Conservation (phyloP, 1,140 invertebrate genomes). For the Bombus pyrosoma region DNA sequence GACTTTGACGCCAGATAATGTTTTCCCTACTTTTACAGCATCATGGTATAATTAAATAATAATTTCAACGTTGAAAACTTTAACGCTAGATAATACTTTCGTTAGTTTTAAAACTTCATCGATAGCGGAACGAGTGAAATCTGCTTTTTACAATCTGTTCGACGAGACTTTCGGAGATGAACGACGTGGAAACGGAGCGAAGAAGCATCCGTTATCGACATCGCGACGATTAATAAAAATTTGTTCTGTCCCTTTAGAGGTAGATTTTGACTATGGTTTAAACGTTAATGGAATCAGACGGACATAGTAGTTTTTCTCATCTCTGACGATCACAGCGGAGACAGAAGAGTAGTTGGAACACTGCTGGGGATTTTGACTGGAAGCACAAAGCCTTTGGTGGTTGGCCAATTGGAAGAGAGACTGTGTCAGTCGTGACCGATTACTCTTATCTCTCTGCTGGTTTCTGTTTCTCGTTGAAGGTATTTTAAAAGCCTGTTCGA, state of each 20-base stretch:
- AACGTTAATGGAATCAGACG: slow-evolving; percentile 28
- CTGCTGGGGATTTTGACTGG: background rate
- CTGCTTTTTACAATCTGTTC: background rate
- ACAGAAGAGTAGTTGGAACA: background rate
- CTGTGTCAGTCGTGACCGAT: background rate
- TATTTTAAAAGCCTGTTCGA: background rate
- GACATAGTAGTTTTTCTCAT: background rate
- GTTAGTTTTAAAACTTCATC: background rate
- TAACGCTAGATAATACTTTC: background rate
- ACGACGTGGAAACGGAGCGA: background rate
- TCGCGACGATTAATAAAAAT: background rate
- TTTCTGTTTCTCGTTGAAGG: background rate
- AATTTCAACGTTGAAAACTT: too few relatives aligned
- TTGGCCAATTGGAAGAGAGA: background rate
- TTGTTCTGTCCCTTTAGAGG: background rate
- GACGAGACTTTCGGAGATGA: background rate
- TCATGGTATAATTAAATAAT: too few relatives aligned
- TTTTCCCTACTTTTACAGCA: background rate
- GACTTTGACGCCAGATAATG: too few relatives aligned
- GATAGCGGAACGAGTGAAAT: background rate
- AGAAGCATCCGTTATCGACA: slow-evolving; percentile 30
- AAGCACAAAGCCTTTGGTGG: background rate
- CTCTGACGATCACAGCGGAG: background rate
- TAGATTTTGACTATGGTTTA: background rate
- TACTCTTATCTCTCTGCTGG: background rate